A percentile compares a stretch with the other conserved stretches of the same genome.
Evolutionary conservation across 2,113 vertebrate species (phyloP).

Genomic region (Silurus glanis): DNA sequence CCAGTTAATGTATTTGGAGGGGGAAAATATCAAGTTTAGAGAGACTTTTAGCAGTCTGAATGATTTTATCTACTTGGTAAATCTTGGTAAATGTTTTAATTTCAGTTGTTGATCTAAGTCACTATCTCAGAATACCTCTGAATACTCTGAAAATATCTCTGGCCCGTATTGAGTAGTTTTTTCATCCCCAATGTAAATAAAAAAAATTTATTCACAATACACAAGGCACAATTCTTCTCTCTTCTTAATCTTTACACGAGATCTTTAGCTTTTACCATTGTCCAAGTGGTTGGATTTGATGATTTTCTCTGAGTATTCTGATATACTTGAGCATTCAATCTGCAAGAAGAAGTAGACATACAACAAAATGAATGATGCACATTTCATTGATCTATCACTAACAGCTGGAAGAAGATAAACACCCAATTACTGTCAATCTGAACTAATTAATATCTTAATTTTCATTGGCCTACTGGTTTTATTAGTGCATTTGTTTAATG

Average conservation of each 20-base stretch:
- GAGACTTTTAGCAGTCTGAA: neutral
- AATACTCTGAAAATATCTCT: neutral
- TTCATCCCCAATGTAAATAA: neutral
- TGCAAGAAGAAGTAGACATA: slow-evolving; percentile 63
- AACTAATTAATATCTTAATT: neutral
- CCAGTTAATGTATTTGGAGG: neutral
- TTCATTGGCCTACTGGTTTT: neutral
- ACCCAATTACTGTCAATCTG: neutral
- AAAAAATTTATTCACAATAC: neutral
- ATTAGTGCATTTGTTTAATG: neutral
- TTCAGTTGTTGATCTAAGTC: neutral
- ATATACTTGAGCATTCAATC: slow-evolving; percentile 99
- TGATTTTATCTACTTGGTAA: neutral
- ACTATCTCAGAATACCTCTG: neutral
- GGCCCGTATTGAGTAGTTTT: neutral
- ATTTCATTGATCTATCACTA: neutral
- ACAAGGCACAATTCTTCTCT: neutral
- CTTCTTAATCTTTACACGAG: neutral
- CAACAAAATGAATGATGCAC: neutral
- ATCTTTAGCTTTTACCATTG: slow-evolving; percentile 80
- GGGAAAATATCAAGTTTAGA: neutral
- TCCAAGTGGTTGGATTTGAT: slow-evolving; percentile 97
- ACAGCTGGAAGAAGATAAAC: neutral
- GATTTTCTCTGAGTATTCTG: slow-evolving; percentile 98
- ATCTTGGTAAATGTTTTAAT: neutral